Evolutionary conservation across 2,797 vertebrate genomes (phyloP).

Genomic region (Telmatherina bonti): DNA sequence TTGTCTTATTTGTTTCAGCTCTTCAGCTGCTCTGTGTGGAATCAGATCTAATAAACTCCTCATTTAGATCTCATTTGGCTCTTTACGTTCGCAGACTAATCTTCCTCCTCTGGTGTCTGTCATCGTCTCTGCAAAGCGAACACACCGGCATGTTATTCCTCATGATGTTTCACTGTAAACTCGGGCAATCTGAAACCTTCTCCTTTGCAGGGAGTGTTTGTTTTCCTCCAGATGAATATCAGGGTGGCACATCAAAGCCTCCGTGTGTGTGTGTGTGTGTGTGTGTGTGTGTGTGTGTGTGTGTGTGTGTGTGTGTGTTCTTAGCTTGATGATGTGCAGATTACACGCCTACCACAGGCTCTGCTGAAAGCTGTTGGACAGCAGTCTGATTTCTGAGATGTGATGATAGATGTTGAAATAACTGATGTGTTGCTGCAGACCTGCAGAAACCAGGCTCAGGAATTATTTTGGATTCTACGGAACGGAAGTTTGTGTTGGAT

Average conservation of each 20-base stretch:
- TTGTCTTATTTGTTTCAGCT: slow-evolving; percentile 27
- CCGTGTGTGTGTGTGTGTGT: slow-evolving; percentile 7
- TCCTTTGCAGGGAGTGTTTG: slow-evolving; percentile 52
- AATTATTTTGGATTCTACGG: slow-evolving; percentile 22
- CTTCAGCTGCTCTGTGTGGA: slow-evolving; percentile 12
- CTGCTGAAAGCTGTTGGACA: slow-evolving; percentile 32
- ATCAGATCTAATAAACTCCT: slow-evolving; percentile 41
- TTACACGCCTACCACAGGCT: slow-evolving; percentile 33
- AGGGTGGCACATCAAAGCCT: slow-evolving; percentile 62
- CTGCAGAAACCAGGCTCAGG: slow-evolving; percentile 1
- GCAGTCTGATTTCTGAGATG: slow-evolving; percentile 25
- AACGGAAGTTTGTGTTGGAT: slow-evolving; percentile 7
- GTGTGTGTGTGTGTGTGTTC: slow-evolving; percentile 11
- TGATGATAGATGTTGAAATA: slow-evolving; percentile 34
- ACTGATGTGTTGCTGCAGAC: slow-evolving; percentile 4
- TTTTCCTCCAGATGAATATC: slow-evolving; percentile 61
- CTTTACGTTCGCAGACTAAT: slow-evolving; percentile 7
- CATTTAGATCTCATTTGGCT: slow-evolving; percentile 36
- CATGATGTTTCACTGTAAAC: slow-evolving; percentile 43
- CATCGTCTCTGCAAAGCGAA: slow-evolving; percentile 7
- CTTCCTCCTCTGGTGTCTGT: slow-evolving; percentile 21
- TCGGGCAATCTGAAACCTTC: slow-evolving; percentile 40
- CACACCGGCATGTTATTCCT: slow-evolving; percentile 34
- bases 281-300: slow-evolving; percentile 11
- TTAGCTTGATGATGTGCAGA: slow-evolving; percentile 45